Percentiles rank a stretch among this genome's conserved stretches.
Conservation (phyloP, 2,797 vertebrate species). For the Hozukius guyotensis region DNA sequence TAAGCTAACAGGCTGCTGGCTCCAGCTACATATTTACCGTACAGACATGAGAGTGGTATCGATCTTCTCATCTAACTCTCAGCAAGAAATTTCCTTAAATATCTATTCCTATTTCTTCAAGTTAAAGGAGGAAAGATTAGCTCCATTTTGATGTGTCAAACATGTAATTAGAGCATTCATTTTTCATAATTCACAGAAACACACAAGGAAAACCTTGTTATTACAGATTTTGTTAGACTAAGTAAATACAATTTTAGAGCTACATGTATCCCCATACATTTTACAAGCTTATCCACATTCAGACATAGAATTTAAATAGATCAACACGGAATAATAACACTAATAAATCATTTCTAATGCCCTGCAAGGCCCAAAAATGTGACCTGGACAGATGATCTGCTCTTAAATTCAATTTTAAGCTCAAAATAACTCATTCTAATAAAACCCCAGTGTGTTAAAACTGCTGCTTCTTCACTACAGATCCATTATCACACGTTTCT, state of each 20-base stretch:
- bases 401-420: background rate
- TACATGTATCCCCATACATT: background rate
- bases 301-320: constrained; percentile 7
- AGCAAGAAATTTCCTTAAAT: background rate
- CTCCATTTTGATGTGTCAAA: background rate
- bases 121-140: background rate
- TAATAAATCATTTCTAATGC: background rate
- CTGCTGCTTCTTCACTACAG: background rate
- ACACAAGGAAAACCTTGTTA: background rate
- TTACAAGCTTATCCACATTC: background rate
- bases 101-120: background rate
- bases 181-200: background rate
- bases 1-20: background rate
- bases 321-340: background rate
- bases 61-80: background rate
- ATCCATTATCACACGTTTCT: constrained; percentile 14
- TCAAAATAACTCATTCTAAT: background rate
- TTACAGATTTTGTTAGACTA: background rate
- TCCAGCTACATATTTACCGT: background rate
- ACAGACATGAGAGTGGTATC: background rate
- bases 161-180: background rate
- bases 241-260: background rate
- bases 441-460: background rate
- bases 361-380: background rate
- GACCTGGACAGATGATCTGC: background rate